Base-by-base conservation (phyloP, 1,140 invertebrate genomes). In the Neotoxoptera formosana region DNA sequence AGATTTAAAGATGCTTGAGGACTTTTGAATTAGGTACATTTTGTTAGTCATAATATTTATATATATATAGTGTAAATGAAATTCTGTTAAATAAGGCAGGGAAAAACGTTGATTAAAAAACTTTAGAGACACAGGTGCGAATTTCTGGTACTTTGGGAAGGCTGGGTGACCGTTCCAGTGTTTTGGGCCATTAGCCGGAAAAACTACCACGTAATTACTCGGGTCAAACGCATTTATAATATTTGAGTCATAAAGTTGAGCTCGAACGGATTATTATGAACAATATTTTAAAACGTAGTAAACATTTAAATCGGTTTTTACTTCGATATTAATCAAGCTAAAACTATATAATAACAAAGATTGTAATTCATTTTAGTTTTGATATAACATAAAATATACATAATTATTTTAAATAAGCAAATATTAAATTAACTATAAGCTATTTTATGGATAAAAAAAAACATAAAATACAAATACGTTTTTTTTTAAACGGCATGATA, bases 151-250 rank as follows among this genome's bases (percentile, higher is more conserved):
- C 36, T 90, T 90, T 90, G 53, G 21, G 53, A 89, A 89, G 48
- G 48, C 87, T 36, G n/a, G 89, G 36, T 60, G 89, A 60, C 53
- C 89, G 41, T 90, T 60, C 34, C 17, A 41, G 88, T 56, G 48
- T 90, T 90, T 90, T 20, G 53, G 53, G 89, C 53, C 53, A 90
- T 90, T 90, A 90, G 36, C 89, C 89, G 53, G 89, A 90, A 90
- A 90, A 90, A 90, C 34, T 90, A 90, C 89, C 89, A 89, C 53
- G 53, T 90, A 90, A 90, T 90, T 90, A 90, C 89, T 41, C 34
- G 89, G 89, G 89, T 90, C 89, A 60, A 90, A 90, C 34, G 36
- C 51, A 20, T 90, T 90, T 60, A 90, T 45, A 90, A 60, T 60
- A 90, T 90, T 90, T 60, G 34, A 60, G 36, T 45, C 41, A 25